Base-by-base conservation (phyloP, 2,888 invertebrate genomes). In the Coleophora flavipennella region DNA sequence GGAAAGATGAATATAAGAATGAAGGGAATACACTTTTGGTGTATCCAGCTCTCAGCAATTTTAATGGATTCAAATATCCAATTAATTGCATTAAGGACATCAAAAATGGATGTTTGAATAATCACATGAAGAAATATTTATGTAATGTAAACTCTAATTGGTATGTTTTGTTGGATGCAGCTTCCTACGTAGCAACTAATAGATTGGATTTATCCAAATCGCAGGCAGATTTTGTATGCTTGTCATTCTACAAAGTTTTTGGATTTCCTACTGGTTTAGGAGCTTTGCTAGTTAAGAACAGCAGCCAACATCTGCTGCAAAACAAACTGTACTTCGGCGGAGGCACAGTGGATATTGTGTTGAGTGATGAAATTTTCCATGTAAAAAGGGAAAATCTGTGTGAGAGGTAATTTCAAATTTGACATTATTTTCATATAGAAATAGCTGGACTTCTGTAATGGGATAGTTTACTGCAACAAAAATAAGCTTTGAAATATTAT, bases 201-300 rank as follows among this genome's bases (percentile, higher is more conserved):
- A 84, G 80, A 39, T 77, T 99, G 38, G 91, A 98, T 83, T 84
- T 99, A 40, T 84, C 87, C 0, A 54, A 61, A 36, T 80, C 83
- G 42, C 88, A 90, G 48, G 95, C 98, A 3, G 97, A 99, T 75
- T 99, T 97, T 85, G 90, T 97, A 0, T 89, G 91, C 40, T 42
- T 99, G 12, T 98, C 98, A 1, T 99, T 99, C 83, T 99, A 99
- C 78, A 99, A 98, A 86, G 93, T 99, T 59, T 98, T 99, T 84
- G 89, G 89, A 13, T 97, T 93, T 70, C 99, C 99, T 1, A 97
- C 97, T 37, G 99, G 99, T 2, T 79, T 98, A 12, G 99, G 98
- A 26, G 97, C 95, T 9, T 69, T 97, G 13, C 64, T 98, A 40
- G 91, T 97, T 0, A 90, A 85, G 59, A 93, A 92, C 61, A 65